A percentile compares a stretch with the other conserved stretches of the same genome.
Evolutionary conservation across 2,113 vertebrate species (phyloP).

Genomic region (Gymnobelideus leadbeateri): DNA sequence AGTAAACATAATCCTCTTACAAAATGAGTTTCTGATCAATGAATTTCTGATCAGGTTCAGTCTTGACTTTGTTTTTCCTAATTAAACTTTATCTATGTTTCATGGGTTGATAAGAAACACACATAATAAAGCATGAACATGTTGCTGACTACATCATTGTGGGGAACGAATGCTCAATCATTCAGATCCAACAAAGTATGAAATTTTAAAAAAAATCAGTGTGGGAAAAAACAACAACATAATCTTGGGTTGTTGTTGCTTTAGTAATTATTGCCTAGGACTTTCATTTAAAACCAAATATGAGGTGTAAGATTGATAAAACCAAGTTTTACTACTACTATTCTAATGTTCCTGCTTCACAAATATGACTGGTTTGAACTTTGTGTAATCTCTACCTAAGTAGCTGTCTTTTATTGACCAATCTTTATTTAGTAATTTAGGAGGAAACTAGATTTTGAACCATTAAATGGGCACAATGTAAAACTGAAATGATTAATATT

Average conservation of each 20-base stretch:
- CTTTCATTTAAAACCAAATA: not conserved
- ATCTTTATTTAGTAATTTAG: not conserved
- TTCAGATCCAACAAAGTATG: not conserved
- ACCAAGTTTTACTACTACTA: not conserved
- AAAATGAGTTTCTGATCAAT: not conserved
- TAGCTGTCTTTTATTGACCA: not conserved
- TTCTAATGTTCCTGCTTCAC: not conserved
- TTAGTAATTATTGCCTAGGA: not conserved
- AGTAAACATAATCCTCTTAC: not conserved
- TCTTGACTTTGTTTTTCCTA: not conserved
- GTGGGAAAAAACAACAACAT: not conserved
- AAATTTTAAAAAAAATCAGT: not conserved
- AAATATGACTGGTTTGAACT: not conserved
- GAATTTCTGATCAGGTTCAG: not conserved
- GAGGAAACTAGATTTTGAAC: not conserved
- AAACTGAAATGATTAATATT: not conserved
- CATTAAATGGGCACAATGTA: not conserved
- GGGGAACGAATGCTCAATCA: not conserved
- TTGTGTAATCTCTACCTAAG: not conserved
- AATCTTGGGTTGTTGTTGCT: not conserved
- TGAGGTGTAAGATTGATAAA: not conserved
- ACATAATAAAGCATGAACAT: not conserved
- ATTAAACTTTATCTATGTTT: not conserved
- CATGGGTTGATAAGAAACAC: not conserved
- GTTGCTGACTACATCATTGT: not conserved